Percentiles rank a stretch among this genome's conserved stretches.
phyloP scores from a whole-genome alignment of 1,140 invertebrate genomes.

The Neomicropteryx cornuta region DNA sequence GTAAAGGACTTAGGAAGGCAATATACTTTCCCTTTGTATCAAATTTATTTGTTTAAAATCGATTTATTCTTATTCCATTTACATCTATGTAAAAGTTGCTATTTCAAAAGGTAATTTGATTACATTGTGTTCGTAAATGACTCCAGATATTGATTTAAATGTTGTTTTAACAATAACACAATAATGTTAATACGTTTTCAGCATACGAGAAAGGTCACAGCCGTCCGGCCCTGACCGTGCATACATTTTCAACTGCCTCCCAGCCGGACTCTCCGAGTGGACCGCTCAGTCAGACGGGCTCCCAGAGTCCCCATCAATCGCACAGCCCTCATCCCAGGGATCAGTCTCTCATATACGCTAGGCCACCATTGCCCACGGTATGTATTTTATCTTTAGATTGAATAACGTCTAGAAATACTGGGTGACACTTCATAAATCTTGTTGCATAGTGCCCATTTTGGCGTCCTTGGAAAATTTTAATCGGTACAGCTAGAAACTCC shows the following conservation, averaged over 20 bases:
- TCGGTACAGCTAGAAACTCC: too few relatives aligned
- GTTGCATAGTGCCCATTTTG: too few relatives aligned
- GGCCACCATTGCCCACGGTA: slow-evolving; percentile 52
- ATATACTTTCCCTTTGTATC: slow-evolving; percentile 9
- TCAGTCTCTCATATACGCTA: slow-evolving; percentile 26
- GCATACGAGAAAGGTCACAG: slow-evolving; percentile 80
- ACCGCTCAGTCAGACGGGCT: slow-evolving; percentile 47
- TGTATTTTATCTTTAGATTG: slow-evolving; percentile 18
- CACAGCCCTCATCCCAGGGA: slow-evolving; percentile 13
- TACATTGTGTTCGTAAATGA: too few relatives aligned
- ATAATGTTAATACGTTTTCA: slow-evolving; percentile 29
- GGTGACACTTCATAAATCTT: too few relatives aligned
- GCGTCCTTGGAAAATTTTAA: too few relatives aligned
- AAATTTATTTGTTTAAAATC: too few relatives aligned
- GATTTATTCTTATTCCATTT: too few relatives aligned
- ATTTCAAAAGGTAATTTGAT: too few relatives aligned
- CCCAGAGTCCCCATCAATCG: slow-evolving; percentile 33
- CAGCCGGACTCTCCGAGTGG: slow-evolving; percentile 13
- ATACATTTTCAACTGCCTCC: slow-evolving; percentile 66
- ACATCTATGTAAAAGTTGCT: too few relatives aligned
- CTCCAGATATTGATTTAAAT: too few relatives aligned
- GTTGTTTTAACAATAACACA: too few relatives aligned
- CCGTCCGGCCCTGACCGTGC: slow-evolving; percentile 75
- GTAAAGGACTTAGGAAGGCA: slow-evolving; percentile 1
- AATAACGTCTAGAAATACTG: too few relatives aligned